Evolutionary conservation across 1,140 invertebrate genomes (phyloP).

Genomic region (Zelostemma sp.): DNA sequence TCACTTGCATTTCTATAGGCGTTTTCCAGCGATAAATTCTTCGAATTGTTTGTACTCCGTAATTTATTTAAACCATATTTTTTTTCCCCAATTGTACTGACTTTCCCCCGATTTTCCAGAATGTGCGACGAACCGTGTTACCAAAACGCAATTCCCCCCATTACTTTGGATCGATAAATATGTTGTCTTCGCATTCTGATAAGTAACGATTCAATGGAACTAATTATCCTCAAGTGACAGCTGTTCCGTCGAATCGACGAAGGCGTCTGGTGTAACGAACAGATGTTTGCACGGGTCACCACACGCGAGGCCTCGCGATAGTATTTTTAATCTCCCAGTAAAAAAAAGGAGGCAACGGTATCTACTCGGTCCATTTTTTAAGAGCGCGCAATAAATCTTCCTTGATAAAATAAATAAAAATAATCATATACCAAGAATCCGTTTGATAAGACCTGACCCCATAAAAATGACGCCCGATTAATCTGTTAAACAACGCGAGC

Average conservation of each 20-base stretch:
- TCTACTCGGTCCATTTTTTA: constrained; percentile 22
- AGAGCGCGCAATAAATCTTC: constrained; percentile 11
- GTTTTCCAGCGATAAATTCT: no score
- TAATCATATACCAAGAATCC: constrained; percentile 23
- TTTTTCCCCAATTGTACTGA: no score
- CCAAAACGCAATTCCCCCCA: no score
- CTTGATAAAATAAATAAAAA: constrained; percentile 7
- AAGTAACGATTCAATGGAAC: background rate
- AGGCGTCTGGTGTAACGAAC: constrained; percentile 3
- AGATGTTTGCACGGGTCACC: constrained; percentile 6
- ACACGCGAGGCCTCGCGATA: background rate
- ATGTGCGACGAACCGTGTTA: no score
- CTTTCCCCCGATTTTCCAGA: no score
- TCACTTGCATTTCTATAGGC: no score
- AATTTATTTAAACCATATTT: no score
- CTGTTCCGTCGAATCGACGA: background rate
- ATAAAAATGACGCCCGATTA: constrained; percentile 32
- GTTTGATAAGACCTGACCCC: constrained; percentile 39
- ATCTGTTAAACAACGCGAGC: constrained; percentile 1
- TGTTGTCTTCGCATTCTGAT: no score
- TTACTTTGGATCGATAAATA: no score
- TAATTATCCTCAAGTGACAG: background rate
- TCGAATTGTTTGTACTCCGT: no score
- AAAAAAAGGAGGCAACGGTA: constrained; percentile 18
- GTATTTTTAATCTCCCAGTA: constrained; percentile 5